These are phyloP conservation scores for Callospermophilus lateralis DNA, from an alignment of 2,113 vertebrate genomes.

Conservation along the genomic window DNA sequence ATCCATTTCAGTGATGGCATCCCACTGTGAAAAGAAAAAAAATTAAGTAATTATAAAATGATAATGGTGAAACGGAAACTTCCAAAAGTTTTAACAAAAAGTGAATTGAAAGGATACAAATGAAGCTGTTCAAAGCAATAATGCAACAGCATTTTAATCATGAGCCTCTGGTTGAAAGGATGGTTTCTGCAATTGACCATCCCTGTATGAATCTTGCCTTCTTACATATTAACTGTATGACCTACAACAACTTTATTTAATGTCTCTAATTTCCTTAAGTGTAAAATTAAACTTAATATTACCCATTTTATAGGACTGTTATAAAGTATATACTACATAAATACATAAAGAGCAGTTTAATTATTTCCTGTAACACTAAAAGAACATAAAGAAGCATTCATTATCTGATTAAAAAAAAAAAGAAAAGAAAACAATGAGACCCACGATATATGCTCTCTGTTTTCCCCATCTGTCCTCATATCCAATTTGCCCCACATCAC, in stretches of 20 bases:
- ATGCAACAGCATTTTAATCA: background rate
- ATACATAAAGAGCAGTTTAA: background rate
- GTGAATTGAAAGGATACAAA: background rate
- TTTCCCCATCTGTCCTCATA: background rate
- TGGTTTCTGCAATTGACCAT: background rate
- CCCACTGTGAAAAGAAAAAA: constrained; percentile 91
- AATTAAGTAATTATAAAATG: background rate
- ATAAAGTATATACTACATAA: background rate
- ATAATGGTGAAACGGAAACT: background rate
- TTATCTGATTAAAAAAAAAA: background rate
- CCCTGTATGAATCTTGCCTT: background rate
- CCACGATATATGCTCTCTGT: background rate
- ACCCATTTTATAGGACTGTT: background rate
- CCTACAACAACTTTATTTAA: background rate
- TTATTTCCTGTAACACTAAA: background rate
- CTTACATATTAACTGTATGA: background rate
- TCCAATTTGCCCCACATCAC: background rate
- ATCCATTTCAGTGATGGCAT: constrained; percentile 98
- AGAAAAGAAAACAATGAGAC: background rate
- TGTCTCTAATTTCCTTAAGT: background rate
- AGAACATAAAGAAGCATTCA: background rate
- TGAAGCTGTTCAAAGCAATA: background rate
- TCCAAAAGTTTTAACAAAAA: background rate
- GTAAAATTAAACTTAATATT: background rate
- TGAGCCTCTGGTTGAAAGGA: background rate